Conservation (phyloP, 2,888 invertebrate genomes). For the Apotomis capreana region DNA sequence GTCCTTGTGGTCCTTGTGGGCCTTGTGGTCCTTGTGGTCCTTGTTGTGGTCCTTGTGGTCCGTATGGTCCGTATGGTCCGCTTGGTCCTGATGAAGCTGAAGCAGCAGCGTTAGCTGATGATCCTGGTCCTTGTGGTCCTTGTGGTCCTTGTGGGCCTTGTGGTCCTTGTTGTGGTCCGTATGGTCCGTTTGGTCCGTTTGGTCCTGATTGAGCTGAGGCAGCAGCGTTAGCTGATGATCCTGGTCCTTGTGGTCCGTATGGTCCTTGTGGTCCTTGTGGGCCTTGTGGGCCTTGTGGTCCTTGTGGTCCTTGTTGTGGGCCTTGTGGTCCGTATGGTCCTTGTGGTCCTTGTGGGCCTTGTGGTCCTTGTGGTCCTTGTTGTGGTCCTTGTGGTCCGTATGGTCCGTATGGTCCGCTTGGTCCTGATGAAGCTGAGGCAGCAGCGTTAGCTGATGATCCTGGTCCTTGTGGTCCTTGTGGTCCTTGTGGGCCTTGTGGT, state of each 20-base stretch:
- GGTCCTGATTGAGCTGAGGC: too few relatives aligned
- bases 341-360: too few relatives aligned
- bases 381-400: constrained; percentile 3
- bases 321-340: too few relatives aligned
- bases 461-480: constrained; percentile 4
- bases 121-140: background rate
- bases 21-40: constrained; percentile 7
- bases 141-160: too few relatives aligned
- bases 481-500: constrained; percentile 10
- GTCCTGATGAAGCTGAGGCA: too few relatives aligned
- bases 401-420: constrained; percentile 11
- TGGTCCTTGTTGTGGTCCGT: too few relatives aligned
- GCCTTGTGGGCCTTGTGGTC: constrained; percentile 21
- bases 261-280: background rate
- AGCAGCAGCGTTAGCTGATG: too few relatives aligned
- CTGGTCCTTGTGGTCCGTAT: too few relatives aligned
- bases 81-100: background rate
- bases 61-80: constrained; percentile 9
- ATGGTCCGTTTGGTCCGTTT: too few relatives aligned
- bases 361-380: too few relatives aligned
- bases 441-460: too few relatives aligned
- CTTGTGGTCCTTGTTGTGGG: constrained; percentile 9
- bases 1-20: constrained; percentile 3
- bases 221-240: too few relatives aligned
- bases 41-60: constrained; percentile 3